phyloP scores from a whole-genome alignment of 2,888 invertebrate species.

The Coenonympha glycerion region DNA sequence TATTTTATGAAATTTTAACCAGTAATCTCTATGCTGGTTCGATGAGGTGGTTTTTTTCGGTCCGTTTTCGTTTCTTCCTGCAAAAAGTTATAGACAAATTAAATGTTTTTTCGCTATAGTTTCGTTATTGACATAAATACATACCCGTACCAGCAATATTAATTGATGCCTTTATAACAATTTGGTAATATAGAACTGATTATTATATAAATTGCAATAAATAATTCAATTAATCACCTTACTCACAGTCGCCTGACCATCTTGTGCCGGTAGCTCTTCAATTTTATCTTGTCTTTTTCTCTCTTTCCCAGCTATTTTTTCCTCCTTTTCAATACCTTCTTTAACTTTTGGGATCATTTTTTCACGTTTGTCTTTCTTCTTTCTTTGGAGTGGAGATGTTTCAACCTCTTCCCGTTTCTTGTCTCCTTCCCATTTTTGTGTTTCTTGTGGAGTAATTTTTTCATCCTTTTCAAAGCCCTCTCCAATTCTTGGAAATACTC shows the following conservation, averaged over 20 bases:
- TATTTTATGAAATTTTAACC: slow-evolving; percentile 25
- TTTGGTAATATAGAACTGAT: too few relatives aligned
- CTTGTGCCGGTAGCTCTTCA: not conserved
- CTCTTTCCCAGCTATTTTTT: not conserved
- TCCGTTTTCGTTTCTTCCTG: not conserved
- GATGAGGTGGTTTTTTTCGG: slow-evolving; percentile 4
- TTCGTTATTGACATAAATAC: too few relatives aligned
- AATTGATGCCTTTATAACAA: too few relatives aligned
- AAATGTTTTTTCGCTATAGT: not conserved
- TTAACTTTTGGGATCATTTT: slow-evolving; percentile 6
- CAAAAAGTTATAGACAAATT: not conserved
- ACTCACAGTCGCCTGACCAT: not conserved
- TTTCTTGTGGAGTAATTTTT: not conserved
- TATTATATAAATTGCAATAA: too few relatives aligned
- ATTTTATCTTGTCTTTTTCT: not conserved
- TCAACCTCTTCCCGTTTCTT: slow-evolving; percentile 22
- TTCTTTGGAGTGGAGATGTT: slow-evolving; percentile 10
- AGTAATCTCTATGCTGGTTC: slow-evolving; percentile 31
- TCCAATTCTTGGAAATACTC: too few relatives aligned
- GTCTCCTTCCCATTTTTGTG: slow-evolving; percentile 20
- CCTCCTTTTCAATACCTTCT: slow-evolving; percentile 6
- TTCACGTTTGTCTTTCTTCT: slow-evolving; percentile 2
- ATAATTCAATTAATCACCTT: too few relatives aligned
- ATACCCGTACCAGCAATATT: too few relatives aligned
- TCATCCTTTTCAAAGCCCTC: not conserved